These are phyloP conservation scores for Flexamia atlantica DNA, from an alignment of 2,888 invertebrate genomes.

Conservation along the genomic window DNA sequence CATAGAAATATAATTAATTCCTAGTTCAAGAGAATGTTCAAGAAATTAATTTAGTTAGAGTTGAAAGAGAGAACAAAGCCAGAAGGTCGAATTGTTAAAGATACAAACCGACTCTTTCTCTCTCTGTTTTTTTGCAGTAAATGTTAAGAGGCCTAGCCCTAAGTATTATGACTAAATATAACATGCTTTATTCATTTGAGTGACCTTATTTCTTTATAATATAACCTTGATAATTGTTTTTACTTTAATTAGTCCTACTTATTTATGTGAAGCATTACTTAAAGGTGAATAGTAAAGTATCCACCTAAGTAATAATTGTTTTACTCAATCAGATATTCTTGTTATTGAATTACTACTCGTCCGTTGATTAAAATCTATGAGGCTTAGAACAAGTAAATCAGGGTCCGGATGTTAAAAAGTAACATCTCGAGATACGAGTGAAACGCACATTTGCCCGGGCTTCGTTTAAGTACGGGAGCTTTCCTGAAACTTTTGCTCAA, in stretches of 20 bases:
- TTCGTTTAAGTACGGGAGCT: constrained; percentile 35
- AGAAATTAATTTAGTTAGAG: constrained; percentile 1
- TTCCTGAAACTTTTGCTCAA: constrained; percentile 39
- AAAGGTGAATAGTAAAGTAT: too few relatives aligned
- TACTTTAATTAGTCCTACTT: too few relatives aligned
- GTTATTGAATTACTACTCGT: too few relatives aligned
- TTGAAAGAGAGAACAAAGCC: constrained; percentile 17
- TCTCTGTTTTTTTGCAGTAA: neutral
- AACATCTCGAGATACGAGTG: constrained; percentile 7
- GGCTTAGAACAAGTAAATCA: neutral
- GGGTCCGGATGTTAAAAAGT: neutral
- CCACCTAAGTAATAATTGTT: too few relatives aligned
- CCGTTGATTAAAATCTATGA: too few relatives aligned
- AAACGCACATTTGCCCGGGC: constrained; percentile 27
- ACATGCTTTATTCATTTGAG: neutral
- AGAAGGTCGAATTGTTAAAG: constrained; percentile 21
- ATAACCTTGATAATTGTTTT: too few relatives aligned
- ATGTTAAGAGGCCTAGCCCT: neutral
- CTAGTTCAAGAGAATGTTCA: neutral
- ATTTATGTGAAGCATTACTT: too few relatives aligned
- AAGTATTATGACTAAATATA: neutral
- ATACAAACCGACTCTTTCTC: neutral
- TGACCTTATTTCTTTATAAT: too few relatives aligned
- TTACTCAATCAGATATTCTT: too few relatives aligned
- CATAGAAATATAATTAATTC: too few relatives aligned